phyloP scores from a whole-genome alignment of 1,140 invertebrate species.

The Mercenaria mercenaria region DNA sequence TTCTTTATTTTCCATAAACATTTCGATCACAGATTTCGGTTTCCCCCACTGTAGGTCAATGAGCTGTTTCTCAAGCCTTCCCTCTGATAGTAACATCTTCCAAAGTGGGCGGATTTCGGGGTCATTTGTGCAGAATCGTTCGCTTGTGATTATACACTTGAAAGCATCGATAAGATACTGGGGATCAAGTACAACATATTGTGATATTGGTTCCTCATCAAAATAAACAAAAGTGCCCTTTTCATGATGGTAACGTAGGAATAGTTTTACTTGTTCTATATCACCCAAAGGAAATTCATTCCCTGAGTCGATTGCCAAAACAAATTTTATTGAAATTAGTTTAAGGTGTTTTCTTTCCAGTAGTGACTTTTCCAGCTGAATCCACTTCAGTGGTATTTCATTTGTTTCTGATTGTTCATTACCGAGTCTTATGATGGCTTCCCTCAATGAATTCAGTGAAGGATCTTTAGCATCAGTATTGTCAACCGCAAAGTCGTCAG shows the following conservation, averaged over 20 bases:
- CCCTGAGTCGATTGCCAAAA: not conserved
- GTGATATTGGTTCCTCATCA: conserved; percentile 26
- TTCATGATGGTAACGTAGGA: conserved; percentile 33
- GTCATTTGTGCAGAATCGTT: conserved; percentile 16
- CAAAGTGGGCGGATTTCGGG: not conserved
- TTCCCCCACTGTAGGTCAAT: conserved; percentile 22
- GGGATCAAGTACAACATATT: conserved; percentile 19
- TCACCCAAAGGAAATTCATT: conserved; percentile 17
- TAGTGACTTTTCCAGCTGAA: not conserved
- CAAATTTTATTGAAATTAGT: not conserved
- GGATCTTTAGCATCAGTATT: not conserved
- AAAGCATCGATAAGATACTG: conserved; percentile 59
- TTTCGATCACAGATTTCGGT: not conserved
- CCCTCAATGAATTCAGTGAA: not conserved
- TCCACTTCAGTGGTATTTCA: not conserved
- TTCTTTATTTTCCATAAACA: conserved; percentile 6
- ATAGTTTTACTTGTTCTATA: conserved; percentile 36
- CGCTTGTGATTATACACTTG: conserved; percentile 22
- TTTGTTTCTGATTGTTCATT: not conserved
- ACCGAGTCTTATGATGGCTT: not conserved
- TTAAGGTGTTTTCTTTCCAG: not conserved
- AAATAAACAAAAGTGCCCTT: conserved; percentile 44
- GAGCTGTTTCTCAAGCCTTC: conserved; percentile 19
- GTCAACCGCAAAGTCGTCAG: not conserved
- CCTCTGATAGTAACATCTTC: not conserved